phyloP scores from a whole-genome alignment of 2,888 invertebrate genomes.

The Punctoribates punctum region DNA sequence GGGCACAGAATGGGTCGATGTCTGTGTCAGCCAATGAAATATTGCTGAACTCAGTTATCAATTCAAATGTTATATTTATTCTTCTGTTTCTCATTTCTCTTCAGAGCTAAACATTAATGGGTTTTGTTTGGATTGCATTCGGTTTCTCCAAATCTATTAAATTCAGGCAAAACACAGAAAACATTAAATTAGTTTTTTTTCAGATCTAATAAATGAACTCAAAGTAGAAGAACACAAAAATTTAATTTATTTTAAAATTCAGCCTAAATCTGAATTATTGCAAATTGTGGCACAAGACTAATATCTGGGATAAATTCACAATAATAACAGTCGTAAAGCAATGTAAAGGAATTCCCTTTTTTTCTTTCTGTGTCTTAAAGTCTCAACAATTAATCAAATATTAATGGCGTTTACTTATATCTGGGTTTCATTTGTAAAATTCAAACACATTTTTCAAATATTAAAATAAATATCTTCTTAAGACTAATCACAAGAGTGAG shows the following conservation, averaged over 20 bases:
- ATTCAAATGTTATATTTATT: constrained; percentile 27
- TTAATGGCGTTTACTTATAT: not conserved
- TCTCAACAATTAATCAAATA: constrained; percentile 14
- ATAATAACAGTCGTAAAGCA: no score
- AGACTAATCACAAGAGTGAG: not conserved
- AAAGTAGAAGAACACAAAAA: not conserved
- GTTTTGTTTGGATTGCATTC: constrained; percentile 24
- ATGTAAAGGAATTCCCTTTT: no score
- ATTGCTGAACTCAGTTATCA: constrained; percentile 26
- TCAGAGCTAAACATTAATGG: constrained; percentile 15
- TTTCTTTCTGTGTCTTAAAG: not conserved
- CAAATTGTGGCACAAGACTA: no score
- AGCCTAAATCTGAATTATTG: no score
- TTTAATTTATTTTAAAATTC: no score
- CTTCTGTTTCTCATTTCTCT: not conserved
- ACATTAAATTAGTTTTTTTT: not conserved
- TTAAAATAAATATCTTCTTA: not conserved
- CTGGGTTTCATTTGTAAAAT: not conserved
- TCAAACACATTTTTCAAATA: constrained; percentile 17
- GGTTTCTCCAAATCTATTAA: not conserved
- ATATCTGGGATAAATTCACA: no score
- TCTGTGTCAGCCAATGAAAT: constrained; percentile 22
- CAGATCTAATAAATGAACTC: not conserved
- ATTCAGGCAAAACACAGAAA: not conserved
- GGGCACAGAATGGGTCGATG: not conserved